Percentiles rank a stretch among this genome's conserved stretches.
These are phyloP conservation scores for Trochalopteron elliotii DNA, from an alignment of 2,113 vertebrate genomes.

Conservation along the genomic window DNA sequence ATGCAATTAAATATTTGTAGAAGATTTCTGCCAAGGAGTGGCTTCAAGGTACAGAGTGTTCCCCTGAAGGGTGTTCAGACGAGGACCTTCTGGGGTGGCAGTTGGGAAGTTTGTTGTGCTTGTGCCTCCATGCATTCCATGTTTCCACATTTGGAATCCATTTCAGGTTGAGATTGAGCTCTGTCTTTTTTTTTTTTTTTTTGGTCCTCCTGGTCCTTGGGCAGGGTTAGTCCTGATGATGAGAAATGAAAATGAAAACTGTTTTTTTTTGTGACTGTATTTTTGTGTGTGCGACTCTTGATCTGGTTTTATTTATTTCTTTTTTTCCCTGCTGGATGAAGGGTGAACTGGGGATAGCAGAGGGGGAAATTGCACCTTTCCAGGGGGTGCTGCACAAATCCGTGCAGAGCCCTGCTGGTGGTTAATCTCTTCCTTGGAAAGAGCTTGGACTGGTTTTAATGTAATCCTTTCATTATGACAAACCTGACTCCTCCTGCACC, in stretches of 20 bases:
- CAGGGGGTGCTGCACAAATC: neutral
- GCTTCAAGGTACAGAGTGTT: neutral
- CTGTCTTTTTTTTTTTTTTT: neutral
- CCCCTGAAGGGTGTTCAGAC: neutral
- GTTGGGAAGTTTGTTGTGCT: accelerated
- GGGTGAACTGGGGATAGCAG: neutral
- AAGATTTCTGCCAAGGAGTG: neutral
- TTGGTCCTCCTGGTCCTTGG: neutral
- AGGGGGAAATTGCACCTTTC: neutral
- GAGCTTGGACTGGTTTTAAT: neutral
- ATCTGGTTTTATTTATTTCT: neutral
- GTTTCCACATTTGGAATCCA: neutral
- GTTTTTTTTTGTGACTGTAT: neutral
- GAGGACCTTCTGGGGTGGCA: neutral
- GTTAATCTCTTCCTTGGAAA: neutral
- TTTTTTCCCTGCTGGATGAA: neutral
- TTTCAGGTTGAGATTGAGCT: neutral
- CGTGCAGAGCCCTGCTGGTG: neutral
- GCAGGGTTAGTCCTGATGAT: neutral
- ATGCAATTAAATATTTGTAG: neutral
- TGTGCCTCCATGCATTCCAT: accelerated
- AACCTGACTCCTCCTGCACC: neutral
- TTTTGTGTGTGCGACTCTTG: neutral
- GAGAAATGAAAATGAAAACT: neutral
- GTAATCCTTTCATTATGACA: neutral